phyloP scores from a whole-genome alignment of 2,113 vertebrate species.

The Rattus norvegicus region DNA sequence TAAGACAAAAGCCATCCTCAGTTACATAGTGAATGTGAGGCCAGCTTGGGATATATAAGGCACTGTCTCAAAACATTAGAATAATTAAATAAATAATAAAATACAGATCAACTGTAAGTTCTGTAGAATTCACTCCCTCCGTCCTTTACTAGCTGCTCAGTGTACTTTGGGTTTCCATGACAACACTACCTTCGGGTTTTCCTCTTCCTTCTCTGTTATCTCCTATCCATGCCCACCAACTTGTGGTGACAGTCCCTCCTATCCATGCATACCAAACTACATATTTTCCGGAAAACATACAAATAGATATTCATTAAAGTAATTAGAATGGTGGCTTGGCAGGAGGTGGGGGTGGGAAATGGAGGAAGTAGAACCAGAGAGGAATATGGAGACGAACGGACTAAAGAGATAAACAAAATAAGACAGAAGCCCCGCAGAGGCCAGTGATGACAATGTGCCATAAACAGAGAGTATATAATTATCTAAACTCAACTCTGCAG shows the following conservation, averaged over 20 bases:
- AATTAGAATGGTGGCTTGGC: not conserved
- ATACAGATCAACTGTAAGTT: not conserved
- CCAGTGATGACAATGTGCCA: not conserved
- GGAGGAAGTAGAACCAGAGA: not conserved
- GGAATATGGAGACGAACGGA: not conserved
- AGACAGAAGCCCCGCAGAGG: not conserved
- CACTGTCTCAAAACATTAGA: not conserved
- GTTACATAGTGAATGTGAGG: not conserved
- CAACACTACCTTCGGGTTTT: not conserved
- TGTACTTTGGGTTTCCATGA: not conserved
- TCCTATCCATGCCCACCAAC: not conserved
- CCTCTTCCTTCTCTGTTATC: not conserved
- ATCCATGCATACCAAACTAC: not conserved
- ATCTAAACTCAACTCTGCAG: not conserved
- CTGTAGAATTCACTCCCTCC: not conserved
- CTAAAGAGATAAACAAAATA: constrained; percentile 44
- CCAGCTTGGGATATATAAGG: not conserved
- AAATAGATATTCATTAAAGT: constrained; percentile 45
- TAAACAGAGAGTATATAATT: not conserved
- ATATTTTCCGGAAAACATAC: constrained; percentile 23
- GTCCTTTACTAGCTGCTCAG: not conserved
- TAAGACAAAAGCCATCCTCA: not conserved
- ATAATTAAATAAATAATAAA: not conserved
- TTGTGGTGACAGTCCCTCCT: not conserved
- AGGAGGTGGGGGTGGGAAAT: not conserved